Evolutionary conservation across 2,888 invertebrate species (phyloP).

Genomic region (Eupithecia subfuscata): DNA sequence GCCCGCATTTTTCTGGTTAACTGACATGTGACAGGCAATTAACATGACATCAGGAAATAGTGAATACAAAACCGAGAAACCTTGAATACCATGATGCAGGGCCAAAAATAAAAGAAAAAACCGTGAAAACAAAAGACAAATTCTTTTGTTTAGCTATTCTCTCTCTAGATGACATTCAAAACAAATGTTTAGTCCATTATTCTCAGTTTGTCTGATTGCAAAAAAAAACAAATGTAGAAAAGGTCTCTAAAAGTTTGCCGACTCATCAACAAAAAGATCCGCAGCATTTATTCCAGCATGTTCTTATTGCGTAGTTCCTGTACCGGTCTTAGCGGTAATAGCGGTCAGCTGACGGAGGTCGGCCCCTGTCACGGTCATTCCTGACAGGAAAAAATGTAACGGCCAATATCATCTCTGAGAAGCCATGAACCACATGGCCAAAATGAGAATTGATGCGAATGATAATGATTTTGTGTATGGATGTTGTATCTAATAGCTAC

Average conservation of each 20-base stretch:
- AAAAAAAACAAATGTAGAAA: not conserved
- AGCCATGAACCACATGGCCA: constrained; percentile 9
- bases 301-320: constrained; percentile 37
- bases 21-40: not conserved
- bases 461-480: not conserved
- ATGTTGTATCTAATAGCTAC: not conserved
- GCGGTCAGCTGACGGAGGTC: constrained; percentile 53
- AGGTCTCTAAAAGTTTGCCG: not conserved
- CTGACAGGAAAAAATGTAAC: constrained; percentile 51
- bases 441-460: constrained; percentile 23
- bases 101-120: not conserved
- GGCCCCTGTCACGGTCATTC: constrained; percentile 56
- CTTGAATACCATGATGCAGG: not conserved
- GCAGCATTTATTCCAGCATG: not conserved
- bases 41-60: not conserved
- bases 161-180: not conserved
- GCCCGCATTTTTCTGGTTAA: not conserved
- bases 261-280: constrained; percentile 1
- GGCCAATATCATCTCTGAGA: constrained; percentile 40
- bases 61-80: not conserved
- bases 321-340: constrained; percentile 33
- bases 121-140: not conserved
- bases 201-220: not conserved
- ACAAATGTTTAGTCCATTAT: not conserved
- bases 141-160: not conserved